Conservation (phyloP, 2,888 invertebrate genomes). For the Tiliacea aurago region DNA sequence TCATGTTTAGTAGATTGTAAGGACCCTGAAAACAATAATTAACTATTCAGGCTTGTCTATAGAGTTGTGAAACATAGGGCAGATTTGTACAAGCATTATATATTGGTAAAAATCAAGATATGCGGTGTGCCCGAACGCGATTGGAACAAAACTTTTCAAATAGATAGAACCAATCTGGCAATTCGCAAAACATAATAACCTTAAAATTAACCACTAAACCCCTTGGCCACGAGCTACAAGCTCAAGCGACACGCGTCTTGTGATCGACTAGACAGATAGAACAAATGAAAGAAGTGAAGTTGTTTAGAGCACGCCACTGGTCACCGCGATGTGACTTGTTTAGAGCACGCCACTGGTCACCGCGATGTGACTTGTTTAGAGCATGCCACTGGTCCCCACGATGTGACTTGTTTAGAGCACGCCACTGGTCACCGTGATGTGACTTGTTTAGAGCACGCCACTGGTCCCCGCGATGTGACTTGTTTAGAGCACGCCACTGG, state of each 20-base stretch:
- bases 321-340: too few species aligned
- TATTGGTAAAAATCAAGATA: not conserved
- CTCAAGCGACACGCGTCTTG: not conserved
- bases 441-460: too few species aligned
- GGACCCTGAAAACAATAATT: constrained; percentile 57
- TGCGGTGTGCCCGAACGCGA: not conserved
- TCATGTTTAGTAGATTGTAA: constrained; percentile 67
- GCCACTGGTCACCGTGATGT: too few species aligned
- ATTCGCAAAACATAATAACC: not conserved
- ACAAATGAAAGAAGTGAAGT: not conserved
- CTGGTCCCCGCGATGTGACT: too few species aligned
- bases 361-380: too few species aligned
- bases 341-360: too few species aligned
- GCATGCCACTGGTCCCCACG: too few species aligned
- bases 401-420: too few species aligned
- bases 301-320: too few species aligned
- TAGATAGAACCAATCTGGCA: not conserved
- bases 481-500: too few species aligned
- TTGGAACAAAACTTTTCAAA: not conserved
- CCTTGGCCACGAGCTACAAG: not conserved
- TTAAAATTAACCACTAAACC: too few species aligned
- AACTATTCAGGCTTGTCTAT: not conserved
- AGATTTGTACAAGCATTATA: not conserved
- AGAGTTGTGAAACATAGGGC: not conserved
- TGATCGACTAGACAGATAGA: not conserved